Base-by-base conservation (phyloP, 64 coral and sea anemone species). In the Montipora capricornis region DNA sequence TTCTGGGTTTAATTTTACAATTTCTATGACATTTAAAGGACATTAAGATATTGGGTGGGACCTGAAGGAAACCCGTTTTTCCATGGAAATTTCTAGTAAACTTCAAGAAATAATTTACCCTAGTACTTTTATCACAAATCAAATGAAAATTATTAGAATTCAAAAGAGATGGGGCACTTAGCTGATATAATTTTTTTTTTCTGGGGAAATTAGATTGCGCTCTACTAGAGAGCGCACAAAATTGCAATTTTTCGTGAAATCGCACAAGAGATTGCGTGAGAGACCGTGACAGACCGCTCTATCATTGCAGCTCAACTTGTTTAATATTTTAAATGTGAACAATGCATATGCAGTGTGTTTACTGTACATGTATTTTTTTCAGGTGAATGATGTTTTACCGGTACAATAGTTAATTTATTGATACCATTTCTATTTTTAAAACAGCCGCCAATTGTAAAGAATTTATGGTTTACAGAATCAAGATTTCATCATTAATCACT, bases 91-190 rank as follows among this genome's bases (percentile, higher is more conserved):
- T 1, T 24, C 49, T 58, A 20, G 17, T 22, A 20, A 80, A 24
- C 16, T 59, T 80, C 1, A 80, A 24, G 58, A 80, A 19, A 26
- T 37, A 37, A 61, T 82, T 82, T 61, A 26, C 20, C 55, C 1
- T 58, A 82, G 1, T 82, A 61, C 20, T 22, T 82, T 62, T 82
- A 80, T 80, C 49, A 80, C 48, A 80, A 80, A 57, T 80, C 14
- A n/a, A 80, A 80, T 57, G 17, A 53, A 55, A 80, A 2, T 80
- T 80, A n/a, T 8, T 0, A 55, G 15, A 80, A 6, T 80, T 3
- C 4, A 8, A 4, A 80, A 80, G 3, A 80, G 15, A 80, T 82
- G 29, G 52, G 55, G 17, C n/a, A 10, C 0, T 80, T 48, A 57
- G 20, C 4, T 57, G 50, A 53, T 80, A 22, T 57, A 5, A 80